Evolutionary conservation across 2,113 vertebrate species (phyloP).

Genomic region (Anguilla japonica): DNA sequence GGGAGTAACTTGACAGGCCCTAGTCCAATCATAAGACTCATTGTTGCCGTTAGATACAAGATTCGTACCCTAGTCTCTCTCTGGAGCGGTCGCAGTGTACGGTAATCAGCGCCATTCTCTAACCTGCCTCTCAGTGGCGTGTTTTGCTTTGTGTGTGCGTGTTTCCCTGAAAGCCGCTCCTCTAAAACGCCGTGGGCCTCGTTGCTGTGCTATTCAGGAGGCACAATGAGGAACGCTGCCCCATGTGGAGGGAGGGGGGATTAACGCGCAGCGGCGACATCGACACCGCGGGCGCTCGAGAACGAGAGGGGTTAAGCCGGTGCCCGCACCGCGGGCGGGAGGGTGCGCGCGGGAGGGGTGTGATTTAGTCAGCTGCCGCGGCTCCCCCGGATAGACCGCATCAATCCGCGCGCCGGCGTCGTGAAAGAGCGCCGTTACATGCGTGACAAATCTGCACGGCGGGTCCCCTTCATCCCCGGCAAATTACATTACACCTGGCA

Average conservation of each 20-base stretch:
- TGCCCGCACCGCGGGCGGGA: too few species aligned
- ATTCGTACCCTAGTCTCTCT: not conserved
- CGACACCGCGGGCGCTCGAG: too few species aligned
- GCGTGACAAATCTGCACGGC: not conserved
- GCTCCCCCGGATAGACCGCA: not conserved
- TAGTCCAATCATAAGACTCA: too few species aligned
- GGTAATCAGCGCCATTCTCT: not conserved
- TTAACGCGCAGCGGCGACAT: not conserved
- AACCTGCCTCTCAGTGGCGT: not conserved
- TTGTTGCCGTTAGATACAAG: not conserved
- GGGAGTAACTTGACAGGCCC: not conserved
- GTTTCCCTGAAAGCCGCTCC: not conserved
- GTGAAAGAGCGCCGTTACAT: not conserved
- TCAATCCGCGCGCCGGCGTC: not conserved
- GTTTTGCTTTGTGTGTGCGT: not conserved
- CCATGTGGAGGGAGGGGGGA: not conserved
- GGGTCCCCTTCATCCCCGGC: not conserved
- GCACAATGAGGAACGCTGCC: not conserved
- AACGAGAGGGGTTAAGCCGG: not conserved
- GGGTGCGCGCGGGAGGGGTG: too few species aligned
- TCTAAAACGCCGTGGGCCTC: too few species aligned
- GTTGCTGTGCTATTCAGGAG: too few species aligned
- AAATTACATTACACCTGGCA: not conserved
- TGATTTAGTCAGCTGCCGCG: not conserved
- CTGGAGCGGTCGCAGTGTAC: not conserved